Evolutionary conservation across 2,888 invertebrate species (phyloP), one percentile per base, ranked within the genome.

Genomic region (Ectropis crepuscularia): DNA sequence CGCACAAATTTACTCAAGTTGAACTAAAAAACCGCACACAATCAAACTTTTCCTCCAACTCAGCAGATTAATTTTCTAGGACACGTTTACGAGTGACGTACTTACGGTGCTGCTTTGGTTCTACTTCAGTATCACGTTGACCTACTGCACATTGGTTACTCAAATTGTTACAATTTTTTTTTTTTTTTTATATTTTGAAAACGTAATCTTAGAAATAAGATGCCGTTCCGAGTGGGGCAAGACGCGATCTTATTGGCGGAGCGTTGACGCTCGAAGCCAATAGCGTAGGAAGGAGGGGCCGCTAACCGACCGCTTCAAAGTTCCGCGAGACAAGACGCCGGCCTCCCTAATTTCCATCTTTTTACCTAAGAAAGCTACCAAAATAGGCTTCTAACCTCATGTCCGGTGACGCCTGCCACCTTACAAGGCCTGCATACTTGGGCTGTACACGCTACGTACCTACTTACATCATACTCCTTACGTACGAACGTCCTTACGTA

Each of bases 261-360:
- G 76, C 79, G 77, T 68, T 67, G 71, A 76, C 83, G 86, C 79
- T 77, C 79, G 78, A 86, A 82, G 80, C 91, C 91, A 91, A 91
- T 90, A 72, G 89, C 87, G 83, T 71, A 77, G 74, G 83, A 83
- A 90, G 91, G 91, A 88, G 91, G 91, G 84, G 90, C 74, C 88
- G 83, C 73, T 70, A 74, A 74, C 76, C 76, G 83, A 78, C 78
- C 79, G 81, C 79, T 80, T 81, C 74, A 78, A 89, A 90, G 81
- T 90, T 90, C 79, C 82, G 83, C 80, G 82, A 85, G 85, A 85
- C 80, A 79, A 75, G 80, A 77, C 75, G 74, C 77, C 79, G 80
- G 63, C 83, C 81, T 81, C 81, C 83, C 77, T 75, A 81, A 80
- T 81, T 81, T 81, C 72, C 75, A 74, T 77, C 58, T 73, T 77